phyloP scores from a whole-genome alignment of 2,113 vertebrate genomes.

The Sceloporus tristichus region DNA sequence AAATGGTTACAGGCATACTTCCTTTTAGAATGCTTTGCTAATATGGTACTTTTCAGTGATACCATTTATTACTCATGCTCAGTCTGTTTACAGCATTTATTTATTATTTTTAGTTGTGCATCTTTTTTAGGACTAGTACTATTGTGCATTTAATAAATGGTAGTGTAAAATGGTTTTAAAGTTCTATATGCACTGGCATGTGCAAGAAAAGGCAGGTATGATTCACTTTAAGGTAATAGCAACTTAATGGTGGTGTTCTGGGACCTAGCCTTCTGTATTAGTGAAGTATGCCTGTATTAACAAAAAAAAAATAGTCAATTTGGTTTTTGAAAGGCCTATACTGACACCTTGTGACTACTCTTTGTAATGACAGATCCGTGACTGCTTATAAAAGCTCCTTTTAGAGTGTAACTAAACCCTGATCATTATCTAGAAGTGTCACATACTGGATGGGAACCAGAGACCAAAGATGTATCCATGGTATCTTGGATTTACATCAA shows the following conservation, averaged over 20 bases:
- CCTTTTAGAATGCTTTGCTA: too few relatives aligned
- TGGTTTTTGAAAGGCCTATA: slow-evolving; percentile 45
- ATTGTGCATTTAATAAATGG: not conserved
- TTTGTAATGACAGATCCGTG: slow-evolving; percentile 17
- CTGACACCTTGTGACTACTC: slow-evolving; percentile 67
- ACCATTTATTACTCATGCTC: too few relatives aligned
- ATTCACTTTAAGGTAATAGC: too few relatives aligned
- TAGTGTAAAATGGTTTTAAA: too few relatives aligned
- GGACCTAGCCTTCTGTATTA: too few relatives aligned
- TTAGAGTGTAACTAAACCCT: slow-evolving; percentile 25
- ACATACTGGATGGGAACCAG: slow-evolving; percentile 52
- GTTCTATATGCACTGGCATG: too few relatives aligned
- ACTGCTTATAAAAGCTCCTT: not conserved
- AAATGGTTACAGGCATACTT: slow-evolving; percentile 29
- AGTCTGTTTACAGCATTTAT: too few relatives aligned
- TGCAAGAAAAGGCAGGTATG: too few relatives aligned
- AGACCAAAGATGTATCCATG: slow-evolving; percentile 43
- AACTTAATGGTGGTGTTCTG: too few relatives aligned
- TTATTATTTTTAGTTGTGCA: too few relatives aligned
- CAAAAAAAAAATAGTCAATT: not conserved
- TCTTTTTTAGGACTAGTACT: not conserved
- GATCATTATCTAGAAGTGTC: slow-evolving; percentile 39
- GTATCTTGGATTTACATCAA: slow-evolving; percentile 40
- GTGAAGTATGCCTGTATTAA: not conserved
- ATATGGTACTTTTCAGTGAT: too few relatives aligned